phyloP scores from a whole-genome alignment of 2,113 vertebrate genomes.

The Melanerpes formicivorus region DNA sequence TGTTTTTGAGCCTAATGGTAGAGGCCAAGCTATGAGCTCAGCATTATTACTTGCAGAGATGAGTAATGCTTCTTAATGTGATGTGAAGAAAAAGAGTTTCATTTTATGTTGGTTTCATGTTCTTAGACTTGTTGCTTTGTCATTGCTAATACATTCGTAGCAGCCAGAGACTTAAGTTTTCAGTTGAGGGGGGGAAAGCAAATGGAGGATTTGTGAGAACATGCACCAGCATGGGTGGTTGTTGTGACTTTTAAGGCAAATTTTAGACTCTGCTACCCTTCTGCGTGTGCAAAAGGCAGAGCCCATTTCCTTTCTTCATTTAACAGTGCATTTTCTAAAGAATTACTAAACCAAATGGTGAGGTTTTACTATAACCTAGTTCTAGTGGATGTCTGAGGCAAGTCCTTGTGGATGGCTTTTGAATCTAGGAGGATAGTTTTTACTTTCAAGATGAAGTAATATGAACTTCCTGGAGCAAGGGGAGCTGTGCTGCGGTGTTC shows the following conservation, averaged over 20 bases:
- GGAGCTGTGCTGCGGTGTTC: neutral
- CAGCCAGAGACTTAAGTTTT: neutral
- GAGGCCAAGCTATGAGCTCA: neutral
- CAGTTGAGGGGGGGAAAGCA: neutral
- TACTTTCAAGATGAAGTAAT: neutral
- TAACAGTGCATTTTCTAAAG: neutral
- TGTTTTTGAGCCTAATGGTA: neutral
- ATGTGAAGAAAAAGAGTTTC: neutral
- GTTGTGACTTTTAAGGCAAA: neutral
- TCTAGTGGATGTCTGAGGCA: neutral
- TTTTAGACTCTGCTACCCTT: neutral
- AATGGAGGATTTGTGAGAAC: neutral
- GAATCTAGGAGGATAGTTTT: neutral
- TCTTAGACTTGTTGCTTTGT: neutral
- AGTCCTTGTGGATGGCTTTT: neutral
- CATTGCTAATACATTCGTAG: neutral
- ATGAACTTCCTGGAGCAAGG: neutral
- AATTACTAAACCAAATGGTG: neutral
- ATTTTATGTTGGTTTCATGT: neutral
- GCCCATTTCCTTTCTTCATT: neutral
- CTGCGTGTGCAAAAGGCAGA: neutral
- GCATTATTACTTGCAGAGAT: neutral
- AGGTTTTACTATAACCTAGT: neutral
- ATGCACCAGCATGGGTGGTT: fast-evolving
- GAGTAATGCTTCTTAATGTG: neutral